These are phyloP conservation scores for Drosophila sucinea DNA, from an alignment of 1,140 invertebrate genomes.

Conservation along the genomic window DNA sequence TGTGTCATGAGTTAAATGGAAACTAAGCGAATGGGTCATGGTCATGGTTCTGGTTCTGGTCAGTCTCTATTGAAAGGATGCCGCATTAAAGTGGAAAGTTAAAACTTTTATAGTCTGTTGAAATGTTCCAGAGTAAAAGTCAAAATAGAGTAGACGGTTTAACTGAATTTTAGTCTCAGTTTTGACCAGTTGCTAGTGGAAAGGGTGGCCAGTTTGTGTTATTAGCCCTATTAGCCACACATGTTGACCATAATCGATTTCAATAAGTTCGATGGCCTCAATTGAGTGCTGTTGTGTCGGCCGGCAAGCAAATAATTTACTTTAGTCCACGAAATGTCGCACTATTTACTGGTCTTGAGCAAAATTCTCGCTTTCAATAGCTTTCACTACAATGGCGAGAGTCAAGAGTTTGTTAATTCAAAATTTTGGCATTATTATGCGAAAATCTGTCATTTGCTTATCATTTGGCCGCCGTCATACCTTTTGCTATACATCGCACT, in stretches of 20 bases:
- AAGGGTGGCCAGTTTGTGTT: too few relatives aligned
- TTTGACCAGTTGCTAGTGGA: too few relatives aligned
- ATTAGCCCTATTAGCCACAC: neutral
- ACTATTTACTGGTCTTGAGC: neutral
- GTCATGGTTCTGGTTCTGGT: too few relatives aligned
- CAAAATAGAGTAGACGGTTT: too few relatives aligned
- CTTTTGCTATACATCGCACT: neutral
- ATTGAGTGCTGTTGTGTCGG: neutral
- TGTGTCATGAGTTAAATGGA: too few relatives aligned
- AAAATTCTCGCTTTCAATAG: neutral
- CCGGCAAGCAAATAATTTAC: neutral
- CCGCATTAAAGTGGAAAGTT: too few relatives aligned
- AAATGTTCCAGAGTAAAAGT: too few relatives aligned
- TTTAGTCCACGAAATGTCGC: constrained; percentile 5
- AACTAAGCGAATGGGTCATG: too few relatives aligned
- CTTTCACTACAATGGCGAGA: neutral
- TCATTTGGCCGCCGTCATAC: neutral
- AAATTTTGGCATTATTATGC: neutral
- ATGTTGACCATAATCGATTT: constrained; percentile 3
- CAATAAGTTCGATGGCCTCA: neutral
- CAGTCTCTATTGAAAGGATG: too few relatives aligned
- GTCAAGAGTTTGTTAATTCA: neutral
- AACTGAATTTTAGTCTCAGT: too few relatives aligned
- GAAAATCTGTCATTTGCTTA: neutral
- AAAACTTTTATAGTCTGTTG: too few relatives aligned